Evolutionary conservation across 1,140 invertebrate species (phyloP), one percentile per base, ranked within the genome.

Genomic region (Formica exsecta): DNA sequence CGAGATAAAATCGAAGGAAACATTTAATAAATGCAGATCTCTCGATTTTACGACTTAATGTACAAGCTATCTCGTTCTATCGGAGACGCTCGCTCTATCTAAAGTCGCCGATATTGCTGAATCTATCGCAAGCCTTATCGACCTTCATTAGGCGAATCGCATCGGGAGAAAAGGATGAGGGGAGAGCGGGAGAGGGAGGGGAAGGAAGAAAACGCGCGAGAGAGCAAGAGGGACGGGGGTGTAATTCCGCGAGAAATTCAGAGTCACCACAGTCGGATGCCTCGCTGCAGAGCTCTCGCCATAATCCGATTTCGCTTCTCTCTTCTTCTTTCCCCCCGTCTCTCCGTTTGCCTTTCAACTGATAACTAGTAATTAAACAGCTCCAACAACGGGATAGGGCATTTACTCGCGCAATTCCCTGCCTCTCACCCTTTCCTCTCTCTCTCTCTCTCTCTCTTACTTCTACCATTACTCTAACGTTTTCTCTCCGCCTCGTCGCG

Each of bases 251-350:
- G 73, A 83, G 79, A 83, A 83, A 83, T 83, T 83, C 79, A 83
- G 79, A 83, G 79, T 83, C 79, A 83, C 79, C 79, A 74, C 79
- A 83, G 79, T 83, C 79, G 89, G 81, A 89, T 87, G 80, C 86
- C 87, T 79, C 79, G 88, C 84, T 51, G 48, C 48, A 19, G 48
- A 91, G 89, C 90, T 86, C 88, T 87, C 85, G 85, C 87, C 81
- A 91, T 91, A 91, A 91, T 90, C 90, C 88, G 88, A 90, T 91
- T 90, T 88, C 87, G 79, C 68, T 19, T 74, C 79, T 83, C 68
- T 83, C 79, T 83, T 74, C 79, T 61, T 83, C 70, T 59, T 71
- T 83, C 68, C 38, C 48, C 19, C 38, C 54, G 16, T 11, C 66
- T 44, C 68, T 36, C 79, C 79, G 68, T 83, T 83, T 83, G 79